A percentile compares a stretch with the other conserved stretches of the same genome.
phyloP scores from a whole-genome alignment of 2,797 vertebrate species.

The Tinamus major region DNA sequence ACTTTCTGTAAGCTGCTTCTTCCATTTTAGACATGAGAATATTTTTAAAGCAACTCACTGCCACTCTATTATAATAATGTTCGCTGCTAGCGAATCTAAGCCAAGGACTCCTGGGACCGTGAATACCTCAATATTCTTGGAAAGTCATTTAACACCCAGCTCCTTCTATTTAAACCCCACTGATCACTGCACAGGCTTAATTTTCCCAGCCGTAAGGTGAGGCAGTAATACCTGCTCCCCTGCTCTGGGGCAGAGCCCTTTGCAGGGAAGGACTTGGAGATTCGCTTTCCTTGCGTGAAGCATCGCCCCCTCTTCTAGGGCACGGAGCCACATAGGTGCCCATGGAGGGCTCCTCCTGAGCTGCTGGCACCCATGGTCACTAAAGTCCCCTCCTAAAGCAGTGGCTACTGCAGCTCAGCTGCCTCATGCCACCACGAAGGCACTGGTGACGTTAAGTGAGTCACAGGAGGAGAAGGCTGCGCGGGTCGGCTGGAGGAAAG shows the following conservation, averaged over 20 bases:
- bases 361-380: fast-evolving
- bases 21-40: background rate
- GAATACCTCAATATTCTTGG: constrained; percentile 10
- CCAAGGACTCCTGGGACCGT: constrained; percentile 30
- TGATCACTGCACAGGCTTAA: background rate
- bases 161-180: constrained; percentile 18
- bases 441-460: fast-evolving
- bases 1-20: background rate
- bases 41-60: constrained; percentile 3
- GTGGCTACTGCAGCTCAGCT: fast-evolving
- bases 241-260: background rate
- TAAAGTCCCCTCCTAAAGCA: background rate
- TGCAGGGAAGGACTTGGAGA: background rate
- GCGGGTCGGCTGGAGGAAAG: background rate
- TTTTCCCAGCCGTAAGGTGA: constrained; percentile 27
- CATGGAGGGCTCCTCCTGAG: background rate
- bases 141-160: constrained; percentile 61
- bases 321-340: background rate
- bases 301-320: background rate
- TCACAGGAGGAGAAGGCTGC: background rate
- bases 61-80: background rate
- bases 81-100: background rate
- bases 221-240: background rate
- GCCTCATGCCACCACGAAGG: background rate
- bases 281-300: background rate